Evolutionary conservation across 2,888 invertebrate genomes (phyloP), one percentile per base, ranked within the genome.

Genomic region (Creontiades dilutus): DNA sequence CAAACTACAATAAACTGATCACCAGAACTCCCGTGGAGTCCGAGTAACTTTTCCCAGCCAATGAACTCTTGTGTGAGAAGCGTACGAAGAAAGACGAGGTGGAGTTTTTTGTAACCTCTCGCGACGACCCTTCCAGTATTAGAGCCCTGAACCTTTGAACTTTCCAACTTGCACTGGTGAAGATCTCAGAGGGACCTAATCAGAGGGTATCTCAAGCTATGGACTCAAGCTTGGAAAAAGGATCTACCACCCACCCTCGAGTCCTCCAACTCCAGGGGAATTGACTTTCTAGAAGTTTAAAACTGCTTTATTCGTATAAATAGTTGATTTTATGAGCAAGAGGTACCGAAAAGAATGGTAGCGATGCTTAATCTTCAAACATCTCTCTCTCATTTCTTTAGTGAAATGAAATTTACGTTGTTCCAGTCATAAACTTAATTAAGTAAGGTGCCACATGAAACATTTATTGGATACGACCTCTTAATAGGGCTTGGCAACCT

Each of bases 1-100:
- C 12, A 11, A 78, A 78, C 78, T 78, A 78, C 78, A 46, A 61
- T 46, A 28, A 78, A 78, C 78, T 78, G 78, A 78, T 78, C 78
- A 78, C 78, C 46, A 28, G 12, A n/a, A 28, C 16, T 28, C 78
- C 28, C 12, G 37, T 78, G 1, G 78, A 46, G 47, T 19, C 37
- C 19, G 46, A 28, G 80, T 12, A 80, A 80, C 47, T 37, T 80
- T 80, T 80, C 19, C 80, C 11, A 46, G n/a, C 80, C 80, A 46
- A 28, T 28, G 46, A 78, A 78, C 78, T 78, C 9, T n/a, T n/a
- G 47, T 80, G 46, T 11, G 46, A 9, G n/a, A 11, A 37, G 80
- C 37, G 37, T 4, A n/a, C 16, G 80, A n/a, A 48, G 37, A 46
- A 46, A 46, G 37, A 37, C 75, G 75, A 27, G 28, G 78, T 46